phyloP scores from a whole-genome alignment of 2,888 invertebrate genomes.

The Epiblema foenella region DNA sequence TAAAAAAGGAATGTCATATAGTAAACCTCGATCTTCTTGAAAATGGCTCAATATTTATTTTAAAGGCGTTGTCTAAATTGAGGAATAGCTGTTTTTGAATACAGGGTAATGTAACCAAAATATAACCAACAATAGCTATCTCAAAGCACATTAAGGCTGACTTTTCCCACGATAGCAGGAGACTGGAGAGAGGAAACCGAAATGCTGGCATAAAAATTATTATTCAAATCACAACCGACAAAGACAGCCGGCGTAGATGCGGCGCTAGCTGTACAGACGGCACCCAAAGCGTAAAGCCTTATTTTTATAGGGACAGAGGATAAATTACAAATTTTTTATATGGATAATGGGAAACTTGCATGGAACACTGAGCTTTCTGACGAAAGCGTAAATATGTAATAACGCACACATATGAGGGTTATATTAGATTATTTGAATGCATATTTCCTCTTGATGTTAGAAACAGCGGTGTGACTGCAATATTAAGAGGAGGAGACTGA shows the following conservation, averaged over 20 bases:
- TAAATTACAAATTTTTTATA: constrained; percentile 6
- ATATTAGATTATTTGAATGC: constrained; percentile 60
- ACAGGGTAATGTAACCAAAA: constrained; percentile 55
- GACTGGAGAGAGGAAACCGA: constrained; percentile 79
- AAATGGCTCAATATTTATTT: constrained; percentile 1
- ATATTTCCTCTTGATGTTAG: constrained; percentile 51
- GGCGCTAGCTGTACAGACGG: constrained; percentile 74
- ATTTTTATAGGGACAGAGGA: constrained; percentile 18
- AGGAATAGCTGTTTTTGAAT: not conserved
- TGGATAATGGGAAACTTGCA: constrained; percentile 24
- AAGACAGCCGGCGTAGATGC: constrained; percentile 66
- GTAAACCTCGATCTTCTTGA: not conserved
- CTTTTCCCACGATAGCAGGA: constrained; percentile 80
- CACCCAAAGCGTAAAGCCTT: constrained; percentile 20
- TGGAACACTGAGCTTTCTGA: constrained; percentile 33
- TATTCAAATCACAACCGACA: constrained; percentile 81
- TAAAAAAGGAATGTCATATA: not conserved
- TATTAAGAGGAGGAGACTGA: constrained; percentile 23
- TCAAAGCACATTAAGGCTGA: constrained; percentile 73
- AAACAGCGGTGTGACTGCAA: constrained; percentile 39
- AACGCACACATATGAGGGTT: constrained; percentile 30
- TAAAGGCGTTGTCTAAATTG: constrained; percentile 9
- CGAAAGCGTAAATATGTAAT: constrained; percentile 42
- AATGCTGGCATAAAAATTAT: constrained; percentile 81
- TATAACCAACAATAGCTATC: constrained; percentile 58